A percentile compares a stretch with the other conserved stretches of the same genome.
Evolutionary conservation across 2,113 vertebrate genomes (phyloP).

Genomic region (Proteles cristata): DNA sequence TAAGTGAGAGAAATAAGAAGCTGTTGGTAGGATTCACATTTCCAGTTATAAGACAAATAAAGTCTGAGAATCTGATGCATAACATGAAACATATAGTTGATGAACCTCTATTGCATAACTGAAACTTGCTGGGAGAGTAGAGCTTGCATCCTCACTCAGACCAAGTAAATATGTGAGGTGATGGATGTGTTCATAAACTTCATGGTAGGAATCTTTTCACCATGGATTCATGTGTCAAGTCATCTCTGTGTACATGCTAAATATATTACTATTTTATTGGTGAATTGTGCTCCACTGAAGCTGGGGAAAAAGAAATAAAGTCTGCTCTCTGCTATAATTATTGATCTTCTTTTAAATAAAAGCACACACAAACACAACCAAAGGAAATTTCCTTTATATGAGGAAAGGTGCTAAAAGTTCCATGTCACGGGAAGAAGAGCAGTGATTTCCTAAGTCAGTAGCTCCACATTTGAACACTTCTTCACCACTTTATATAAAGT

Average conservation of each 20-base stretch:
- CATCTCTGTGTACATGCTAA: neutral
- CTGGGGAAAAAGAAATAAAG: neutral
- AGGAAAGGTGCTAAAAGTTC: neutral
- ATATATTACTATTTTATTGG: neutral
- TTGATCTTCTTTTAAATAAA: neutral
- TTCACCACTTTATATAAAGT: neutral
- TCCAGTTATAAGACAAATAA: neutral
- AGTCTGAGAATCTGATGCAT: neutral
- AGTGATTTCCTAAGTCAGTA: neutral
- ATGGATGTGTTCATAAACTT: neutral
- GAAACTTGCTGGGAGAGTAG: neutral
- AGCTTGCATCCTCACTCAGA: neutral
- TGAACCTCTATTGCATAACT: neutral
- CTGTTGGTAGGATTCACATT: neutral
- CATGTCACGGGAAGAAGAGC: fast-evolving
- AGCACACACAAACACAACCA: neutral
- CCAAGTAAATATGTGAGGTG: neutral
- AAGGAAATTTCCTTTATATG: neutral
- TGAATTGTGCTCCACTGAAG: neutral
- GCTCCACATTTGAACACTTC: neutral
- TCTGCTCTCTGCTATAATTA: neutral
- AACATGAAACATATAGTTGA: neutral
- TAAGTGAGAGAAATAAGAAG: neutral
- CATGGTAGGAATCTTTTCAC: neutral
- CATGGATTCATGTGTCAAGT: neutral